A percentile compares a stretch with the other conserved stretches of the same genome.
These are phyloP conservation scores for Masticophis lateralis DNA, from an alignment of 2,797 vertebrate species.

Conservation along the genomic window DNA sequence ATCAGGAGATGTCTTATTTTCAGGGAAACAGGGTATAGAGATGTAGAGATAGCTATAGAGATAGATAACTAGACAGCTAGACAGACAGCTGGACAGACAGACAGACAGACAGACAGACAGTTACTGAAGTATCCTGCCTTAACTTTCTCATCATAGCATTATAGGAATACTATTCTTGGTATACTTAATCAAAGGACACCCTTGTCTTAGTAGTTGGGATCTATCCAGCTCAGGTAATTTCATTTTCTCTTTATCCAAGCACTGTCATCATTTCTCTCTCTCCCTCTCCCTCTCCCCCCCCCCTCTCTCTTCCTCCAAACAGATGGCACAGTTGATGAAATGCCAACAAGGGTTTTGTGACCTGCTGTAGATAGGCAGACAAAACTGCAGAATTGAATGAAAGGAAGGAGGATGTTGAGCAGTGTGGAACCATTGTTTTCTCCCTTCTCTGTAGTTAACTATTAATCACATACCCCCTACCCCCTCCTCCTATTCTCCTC, in stretches of 20 bases:
- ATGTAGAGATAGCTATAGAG: no score
- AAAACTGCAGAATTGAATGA: background rate
- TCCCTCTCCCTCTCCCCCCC: background rate
- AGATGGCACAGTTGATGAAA: background rate
- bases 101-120: background rate
- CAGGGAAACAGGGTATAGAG: no score
- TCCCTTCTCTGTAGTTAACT: background rate
- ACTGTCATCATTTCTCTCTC: background rate
- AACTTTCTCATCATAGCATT: background rate
- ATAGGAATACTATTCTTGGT: background rate
- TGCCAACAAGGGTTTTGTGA: background rate
- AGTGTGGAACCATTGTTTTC: background rate
- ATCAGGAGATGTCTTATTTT: no score
- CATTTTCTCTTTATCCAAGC: background rate
- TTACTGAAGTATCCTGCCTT: background rate
- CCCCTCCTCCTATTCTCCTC: fast-evolving
- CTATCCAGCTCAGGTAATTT: background rate
- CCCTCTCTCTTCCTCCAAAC: background rate
- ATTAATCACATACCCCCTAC: background rate
- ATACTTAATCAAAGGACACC: background rate
- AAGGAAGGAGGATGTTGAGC: background rate
- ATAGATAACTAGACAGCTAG: no score
- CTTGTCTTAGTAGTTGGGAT: background rate
- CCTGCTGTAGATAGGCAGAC: background rate
- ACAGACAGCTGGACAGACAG: no score